phyloP scores from a whole-genome alignment of 2,888 invertebrate genomes.

The Drosophila quinaria region DNA sequence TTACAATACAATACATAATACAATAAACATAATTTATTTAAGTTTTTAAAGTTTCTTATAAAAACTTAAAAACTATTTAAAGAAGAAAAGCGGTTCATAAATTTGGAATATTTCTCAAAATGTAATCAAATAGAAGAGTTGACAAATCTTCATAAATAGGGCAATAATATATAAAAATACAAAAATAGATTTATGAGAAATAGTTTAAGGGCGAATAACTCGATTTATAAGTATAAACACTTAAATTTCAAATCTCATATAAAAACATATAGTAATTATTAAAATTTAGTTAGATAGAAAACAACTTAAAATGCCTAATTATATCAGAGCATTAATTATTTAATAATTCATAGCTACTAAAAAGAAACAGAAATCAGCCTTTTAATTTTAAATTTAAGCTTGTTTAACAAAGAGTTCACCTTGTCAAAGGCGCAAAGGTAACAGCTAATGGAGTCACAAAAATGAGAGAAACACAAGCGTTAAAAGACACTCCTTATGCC shows the following conservation, averaged over 20 bases:
- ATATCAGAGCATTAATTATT: background rate
- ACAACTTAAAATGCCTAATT: background rate
- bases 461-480: slow-evolving; percentile 8
- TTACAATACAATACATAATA: no score
- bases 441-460: slow-evolving; percentile 2
- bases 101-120: no score
- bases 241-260: background rate
- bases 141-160: no score
- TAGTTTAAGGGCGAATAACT: no score
- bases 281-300: no score
- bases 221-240: background rate
- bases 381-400: background rate
- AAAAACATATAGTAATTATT: no score
- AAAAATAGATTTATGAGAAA: no score
- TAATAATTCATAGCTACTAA: background rate
- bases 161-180: background rate
- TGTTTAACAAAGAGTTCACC: background rate
- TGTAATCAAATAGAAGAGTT: no score
- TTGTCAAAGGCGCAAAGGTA: slow-evolving; percentile 5
- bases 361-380: background rate
- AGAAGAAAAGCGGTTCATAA: no score
- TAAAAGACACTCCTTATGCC: slow-evolving; percentile 25
- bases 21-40: no score
- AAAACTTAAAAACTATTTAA: no score
- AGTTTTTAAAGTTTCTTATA: no score